phyloP scores from a whole-genome alignment of 2,113 vertebrate species.

The Rhinolophus ferrumequinum region DNA sequence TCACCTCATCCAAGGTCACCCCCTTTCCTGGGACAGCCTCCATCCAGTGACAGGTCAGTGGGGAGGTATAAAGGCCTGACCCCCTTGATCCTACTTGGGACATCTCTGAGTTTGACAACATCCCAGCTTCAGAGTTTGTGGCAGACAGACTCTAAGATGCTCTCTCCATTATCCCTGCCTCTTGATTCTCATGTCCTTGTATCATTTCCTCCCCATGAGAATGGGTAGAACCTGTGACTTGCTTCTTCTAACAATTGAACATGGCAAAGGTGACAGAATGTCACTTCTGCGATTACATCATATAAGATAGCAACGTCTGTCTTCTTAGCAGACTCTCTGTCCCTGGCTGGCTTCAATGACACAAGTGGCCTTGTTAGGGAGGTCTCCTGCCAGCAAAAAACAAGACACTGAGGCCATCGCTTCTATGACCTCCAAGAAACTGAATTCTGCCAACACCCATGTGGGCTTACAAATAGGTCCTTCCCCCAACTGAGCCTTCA shows the following conservation, averaged over 20 bases:
- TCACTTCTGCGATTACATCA: background rate
- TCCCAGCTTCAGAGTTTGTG: background rate
- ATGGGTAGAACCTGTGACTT: background rate
- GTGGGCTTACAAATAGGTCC: background rate
- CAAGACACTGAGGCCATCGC: background rate
- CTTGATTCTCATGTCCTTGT: fast-evolving
- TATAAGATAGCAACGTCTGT: background rate
- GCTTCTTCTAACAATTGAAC: background rate
- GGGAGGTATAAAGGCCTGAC: background rate
- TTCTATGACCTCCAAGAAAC: background rate
- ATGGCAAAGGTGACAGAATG: background rate
- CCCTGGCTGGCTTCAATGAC: background rate
- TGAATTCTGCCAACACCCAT: background rate
- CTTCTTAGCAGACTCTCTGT: background rate
- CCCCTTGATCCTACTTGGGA: background rate
- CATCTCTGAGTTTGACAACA: background rate
- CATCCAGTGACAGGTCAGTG: background rate
- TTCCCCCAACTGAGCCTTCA: background rate
- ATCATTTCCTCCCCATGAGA: background rate
- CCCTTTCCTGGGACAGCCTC: background rate
- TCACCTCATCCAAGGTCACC: background rate
- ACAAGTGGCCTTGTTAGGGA: background rate
- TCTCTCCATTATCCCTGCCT: background rate
- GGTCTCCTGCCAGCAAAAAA: background rate
- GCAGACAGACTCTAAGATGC: background rate